Conservation (phyloP, 1,140 invertebrate genomes). For the Dendroctonus ponderosae region DNA sequence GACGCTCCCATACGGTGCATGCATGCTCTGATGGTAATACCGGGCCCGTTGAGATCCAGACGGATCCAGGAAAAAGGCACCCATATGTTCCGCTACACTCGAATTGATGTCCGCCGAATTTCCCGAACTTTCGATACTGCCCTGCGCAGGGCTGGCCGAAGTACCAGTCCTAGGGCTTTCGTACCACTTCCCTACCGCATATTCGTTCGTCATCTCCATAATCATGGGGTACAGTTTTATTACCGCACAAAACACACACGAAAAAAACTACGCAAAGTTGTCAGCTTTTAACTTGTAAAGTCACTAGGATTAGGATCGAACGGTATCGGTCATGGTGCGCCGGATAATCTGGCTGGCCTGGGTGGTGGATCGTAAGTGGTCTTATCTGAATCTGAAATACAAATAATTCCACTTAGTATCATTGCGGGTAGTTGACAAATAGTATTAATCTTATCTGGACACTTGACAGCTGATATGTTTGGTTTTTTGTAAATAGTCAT, state of each 20-base stretch:
- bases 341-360: no score
- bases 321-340: no score
- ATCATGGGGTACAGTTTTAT: constrained; percentile 47
- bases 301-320: no score
- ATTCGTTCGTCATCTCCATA: constrained; percentile 53
- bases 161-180: constrained; percentile 49
- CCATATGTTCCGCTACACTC: constrained; percentile 51
- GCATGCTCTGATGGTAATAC: constrained; percentile 52
- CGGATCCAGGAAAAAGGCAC: constrained; percentile 50
- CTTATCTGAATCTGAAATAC: constrained; percentile 25
- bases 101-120: constrained; percentile 45
- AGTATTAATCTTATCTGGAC: no score
- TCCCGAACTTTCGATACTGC: constrained; percentile 40
- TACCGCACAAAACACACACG: constrained; percentile 40
- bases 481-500: no score
- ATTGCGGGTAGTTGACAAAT: constrained; percentile 6
- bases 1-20: constrained; percentile 49
- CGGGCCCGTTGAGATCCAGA: constrained; percentile 47
- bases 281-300: no score
- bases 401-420: constrained; percentile 22
- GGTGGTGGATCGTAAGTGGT: not conserved
- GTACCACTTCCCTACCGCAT: constrained; percentile 49
- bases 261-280: constrained; percentile 24
- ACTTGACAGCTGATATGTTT: no score
- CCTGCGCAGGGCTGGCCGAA: constrained; percentile 48